Evolutionary conservation across 2,797 vertebrate species (phyloP).

Genomic region (Nyctalus aviator): DNA sequence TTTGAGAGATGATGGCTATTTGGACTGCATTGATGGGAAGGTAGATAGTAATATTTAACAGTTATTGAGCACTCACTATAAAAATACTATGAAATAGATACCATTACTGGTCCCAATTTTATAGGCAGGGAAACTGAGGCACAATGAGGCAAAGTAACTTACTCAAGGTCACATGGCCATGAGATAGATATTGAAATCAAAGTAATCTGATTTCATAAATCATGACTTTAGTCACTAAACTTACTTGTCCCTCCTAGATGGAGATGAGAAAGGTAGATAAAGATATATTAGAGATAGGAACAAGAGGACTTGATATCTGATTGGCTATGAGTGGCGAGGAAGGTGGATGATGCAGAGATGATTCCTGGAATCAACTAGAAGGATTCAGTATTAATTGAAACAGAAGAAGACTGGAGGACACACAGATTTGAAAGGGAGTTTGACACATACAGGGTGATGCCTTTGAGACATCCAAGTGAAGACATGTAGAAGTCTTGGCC

Average conservation of each 20-base stretch:
- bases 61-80: background rate
- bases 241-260: background rate
- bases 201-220: background rate
- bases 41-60: background rate
- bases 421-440: background rate
- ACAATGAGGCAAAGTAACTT: background rate
- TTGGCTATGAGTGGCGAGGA: background rate
- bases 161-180: background rate
- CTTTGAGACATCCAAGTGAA: background rate
- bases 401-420: background rate
- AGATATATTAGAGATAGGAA: background rate
- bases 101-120: background rate
- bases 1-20: background rate
- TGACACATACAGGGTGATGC: background rate
- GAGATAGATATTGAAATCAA: slow-evolving; percentile 4
- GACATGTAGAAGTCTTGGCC: background rate
- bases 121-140: background rate
- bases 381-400: background rate
- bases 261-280: background rate
- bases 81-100: background rate
- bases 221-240: background rate
- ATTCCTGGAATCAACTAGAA: background rate
- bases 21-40: background rate
- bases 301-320: background rate
- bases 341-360: background rate